Evolutionary conservation across 2,797 vertebrate genomes (phyloP), one percentile per base, ranked within the genome.

Genomic region (Sebastes trivittatus): DNA sequence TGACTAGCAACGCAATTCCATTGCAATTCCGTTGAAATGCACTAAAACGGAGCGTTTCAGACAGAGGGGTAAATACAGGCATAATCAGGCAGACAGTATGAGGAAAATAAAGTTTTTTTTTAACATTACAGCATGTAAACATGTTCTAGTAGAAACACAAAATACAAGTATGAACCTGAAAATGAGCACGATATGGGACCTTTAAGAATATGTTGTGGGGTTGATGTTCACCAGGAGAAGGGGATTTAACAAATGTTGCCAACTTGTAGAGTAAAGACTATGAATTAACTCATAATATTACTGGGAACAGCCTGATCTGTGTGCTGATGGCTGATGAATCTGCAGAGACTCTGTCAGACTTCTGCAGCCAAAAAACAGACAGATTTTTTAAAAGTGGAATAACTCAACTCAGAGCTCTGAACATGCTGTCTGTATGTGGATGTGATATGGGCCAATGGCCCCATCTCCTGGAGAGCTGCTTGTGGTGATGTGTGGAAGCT

Each of bases 401-500:
- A 56, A 8, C 16, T 42, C 20, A 2, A 2, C 11, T 20, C 10
- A 14, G 16, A 27, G 38, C 46, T 25, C 3, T 59, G 30, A 23
- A 7, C 14, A 10, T 11, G 0, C 0, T 14, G 11, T 20, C 13
- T n/a, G 5, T 23, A 7, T n/a, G 27, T 14, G 9, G 9, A 5
- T 11, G 2, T 27, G 16, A 36, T 11, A 4, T 55, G 36, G 14
- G 23, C 0, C 25, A 61, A 80, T 32, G 75, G 72, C 84, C 88
- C 92, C 92, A 87, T 83, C 93, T 90, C 11, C 66, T 30, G 92
- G 88, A 76, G 3, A 23, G 11, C 1, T n/a, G 4, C 3, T 1
- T 1, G 0, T 20, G 5, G 25, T 7, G 2, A 46, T 9, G n/a
- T 36, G 23, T 11, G 34, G 6, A 65, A 56, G 1, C 5, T 7